Evolutionary conservation across 1,140 invertebrate genomes (phyloP), one percentile per base, ranked within the genome.

Genomic region (Cyclina sinensis): DNA sequence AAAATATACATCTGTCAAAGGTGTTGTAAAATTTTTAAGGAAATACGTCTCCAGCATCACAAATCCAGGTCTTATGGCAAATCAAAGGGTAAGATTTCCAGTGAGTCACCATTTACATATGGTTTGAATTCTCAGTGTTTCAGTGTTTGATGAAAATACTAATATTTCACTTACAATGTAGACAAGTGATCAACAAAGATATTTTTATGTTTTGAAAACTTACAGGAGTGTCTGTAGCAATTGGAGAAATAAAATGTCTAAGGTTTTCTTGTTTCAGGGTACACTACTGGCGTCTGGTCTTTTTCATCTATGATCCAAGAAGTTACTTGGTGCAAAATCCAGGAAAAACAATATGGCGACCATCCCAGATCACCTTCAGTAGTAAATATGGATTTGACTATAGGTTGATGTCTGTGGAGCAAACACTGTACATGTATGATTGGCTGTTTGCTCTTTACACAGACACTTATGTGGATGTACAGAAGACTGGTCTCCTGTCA

Each of bases 381-480:
- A 84, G 82, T 51, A 37, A 21, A 51, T 84, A 51, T 51, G 82
- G 68, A 51, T 84, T 84, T 37, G 65, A 43, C 39, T 84, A 84
- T 51, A 30, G 21, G 0, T 3, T 43, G 24, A n/a, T 74, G 24
- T 39, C 62, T n/a, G 27, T 48, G 3, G 48, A 24, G 7, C 16
- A 68, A 48, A 3, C 65, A 1, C 16, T 48, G 11, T 78, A 78
- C 21, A 32, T 51, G 46, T 78, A 57, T 54, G 27, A 30, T 21
- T 46, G 35, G n/a, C 46, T 73, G n/a, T 84, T 84, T 46, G 16
- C 37, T 11, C 5, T 84, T 12, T 84, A 48, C 39, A 84, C 82
- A 0, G 43, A 84, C 46, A 54, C n/a, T 5, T 51, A 46, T 54
- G 51, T 84, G 11, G 35, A 54, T 54, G 18, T 54, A 32, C 24